Conservation (phyloP, 2,113 vertebrate species). For the Oncorhynchus tshawytscha region DNA sequence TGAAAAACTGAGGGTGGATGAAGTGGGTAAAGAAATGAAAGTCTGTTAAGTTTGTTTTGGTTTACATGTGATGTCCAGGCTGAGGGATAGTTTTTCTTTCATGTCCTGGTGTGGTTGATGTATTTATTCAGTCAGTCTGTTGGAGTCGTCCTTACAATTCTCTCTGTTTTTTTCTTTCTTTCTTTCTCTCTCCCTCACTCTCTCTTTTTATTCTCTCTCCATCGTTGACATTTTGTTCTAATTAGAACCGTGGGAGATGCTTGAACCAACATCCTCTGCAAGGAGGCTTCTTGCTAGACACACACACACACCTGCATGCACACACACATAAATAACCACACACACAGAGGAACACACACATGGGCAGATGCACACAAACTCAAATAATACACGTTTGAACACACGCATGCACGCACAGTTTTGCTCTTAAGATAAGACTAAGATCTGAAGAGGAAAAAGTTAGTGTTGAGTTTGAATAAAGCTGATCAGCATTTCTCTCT, state of each 20-base stretch:
- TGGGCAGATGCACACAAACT: background rate
- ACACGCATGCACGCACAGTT: background rate
- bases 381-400: background rate
- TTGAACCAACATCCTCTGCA: background rate
- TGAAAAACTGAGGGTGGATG: constrained; percentile 11
- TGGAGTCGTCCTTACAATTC: constrained; percentile 21
- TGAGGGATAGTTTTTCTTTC: constrained; percentile 1
- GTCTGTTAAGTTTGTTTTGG: constrained; percentile 51
- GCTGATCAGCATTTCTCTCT: too few species aligned
- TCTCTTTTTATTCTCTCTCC: constrained; percentile 1
- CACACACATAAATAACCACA: constrained; percentile 1
- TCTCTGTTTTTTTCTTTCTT: background rate
- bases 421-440: background rate
- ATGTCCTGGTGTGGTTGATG: constrained; percentile 14
- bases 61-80: constrained; percentile 56
- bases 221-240: background rate
- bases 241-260: background rate
- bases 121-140: constrained; percentile 54
- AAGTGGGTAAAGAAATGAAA: constrained; percentile 10
- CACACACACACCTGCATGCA: constrained; percentile 12
- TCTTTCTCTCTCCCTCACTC: constrained; percentile 10
- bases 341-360: background rate
- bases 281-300: constrained; percentile 4
- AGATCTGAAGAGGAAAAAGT: too few species aligned
- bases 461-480: too few species aligned